Evolutionary conservation across 2,113 vertebrate genomes (phyloP).

Genomic region (Meleagris gallopavo): DNA sequence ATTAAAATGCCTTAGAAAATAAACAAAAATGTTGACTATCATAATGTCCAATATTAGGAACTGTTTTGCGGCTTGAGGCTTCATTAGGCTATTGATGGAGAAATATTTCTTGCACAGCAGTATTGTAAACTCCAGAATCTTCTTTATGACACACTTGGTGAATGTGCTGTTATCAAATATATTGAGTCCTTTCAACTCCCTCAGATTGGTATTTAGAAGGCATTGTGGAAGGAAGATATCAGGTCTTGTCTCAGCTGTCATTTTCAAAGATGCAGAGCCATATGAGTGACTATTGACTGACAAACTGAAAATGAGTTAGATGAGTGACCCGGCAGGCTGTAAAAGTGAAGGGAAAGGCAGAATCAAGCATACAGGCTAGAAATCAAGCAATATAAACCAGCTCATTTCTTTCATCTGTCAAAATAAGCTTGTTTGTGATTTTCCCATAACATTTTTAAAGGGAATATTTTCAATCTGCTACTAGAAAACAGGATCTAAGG

Average conservation of each 20-base stretch:
- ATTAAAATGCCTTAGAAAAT: slow-evolving; percentile 11
- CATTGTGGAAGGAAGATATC: neutral
- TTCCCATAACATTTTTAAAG: neutral
- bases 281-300: slow-evolving; percentile 32
- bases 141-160: neutral
- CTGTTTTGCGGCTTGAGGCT: neutral
- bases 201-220: neutral
- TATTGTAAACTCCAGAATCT: neutral
- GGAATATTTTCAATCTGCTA: neutral
- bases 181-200: neutral
- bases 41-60: neutral
- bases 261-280: neutral
- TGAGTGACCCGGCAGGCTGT: neutral
- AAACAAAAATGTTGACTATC: neutral
- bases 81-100: neutral
- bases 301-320: slow-evolving; percentile 30
- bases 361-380: neutral
- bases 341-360: neutral
- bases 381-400: neutral
- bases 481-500: slow-evolving; percentile 18
- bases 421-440: neutral
- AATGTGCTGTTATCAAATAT: neutral
- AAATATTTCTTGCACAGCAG: neutral
- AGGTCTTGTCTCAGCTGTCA: slow-evolving; percentile 40
- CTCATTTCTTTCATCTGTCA: neutral